Evolutionary conservation across 2,797 vertebrate species (phyloP), one percentile per base, ranked within the genome.

Genomic region (Rhabdophis nuchalis): DNA sequence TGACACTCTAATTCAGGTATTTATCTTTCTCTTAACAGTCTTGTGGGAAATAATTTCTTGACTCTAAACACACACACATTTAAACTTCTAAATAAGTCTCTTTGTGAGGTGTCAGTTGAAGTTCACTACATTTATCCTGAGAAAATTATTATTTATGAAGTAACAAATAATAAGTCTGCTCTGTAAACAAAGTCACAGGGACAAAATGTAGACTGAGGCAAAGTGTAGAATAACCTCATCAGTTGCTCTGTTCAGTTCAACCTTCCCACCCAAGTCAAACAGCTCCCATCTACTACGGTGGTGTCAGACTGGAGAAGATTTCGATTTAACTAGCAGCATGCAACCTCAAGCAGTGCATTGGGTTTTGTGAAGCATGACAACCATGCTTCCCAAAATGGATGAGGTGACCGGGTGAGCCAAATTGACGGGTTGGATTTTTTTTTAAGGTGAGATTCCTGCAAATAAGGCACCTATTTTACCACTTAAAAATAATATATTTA

Each of bases 11-110:
- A 32, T 50, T 29, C 29, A 90, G 54, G 87, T 93, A 93, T 60
- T 60, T 53, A 16, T 91, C 32, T 29, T 92, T 92, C 89, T 41
- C 14, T 87, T 89, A 92, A 1, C n/a, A 4, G 23, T 68, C 77
- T 52, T 89, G 16, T 86, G 13, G 4, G 7, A 5, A 12, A 88
- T 54, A 89, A 41, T 29, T 72, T 9, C 8, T 11, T 72, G 94
- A 93, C 87, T 29, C 85, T 32, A 18, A 36, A 68, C 46, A 85
- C 13, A n/a, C 20, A n/a, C 86, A 32, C 88, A 92, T 94, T 77
- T 89, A 85, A 89, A 90, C n/a, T 72, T 23, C 90, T 94, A n/a
- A 5, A 91, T 61, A 56, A 77, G 18, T 57, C 61, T 87, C 58
- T 90, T 89, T 56, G 12, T 89, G 54, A 91, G 87, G 18, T 93